Evolutionary conservation across 2,888 invertebrate species (phyloP).

Genomic region (Drosophila leonis): DNA sequence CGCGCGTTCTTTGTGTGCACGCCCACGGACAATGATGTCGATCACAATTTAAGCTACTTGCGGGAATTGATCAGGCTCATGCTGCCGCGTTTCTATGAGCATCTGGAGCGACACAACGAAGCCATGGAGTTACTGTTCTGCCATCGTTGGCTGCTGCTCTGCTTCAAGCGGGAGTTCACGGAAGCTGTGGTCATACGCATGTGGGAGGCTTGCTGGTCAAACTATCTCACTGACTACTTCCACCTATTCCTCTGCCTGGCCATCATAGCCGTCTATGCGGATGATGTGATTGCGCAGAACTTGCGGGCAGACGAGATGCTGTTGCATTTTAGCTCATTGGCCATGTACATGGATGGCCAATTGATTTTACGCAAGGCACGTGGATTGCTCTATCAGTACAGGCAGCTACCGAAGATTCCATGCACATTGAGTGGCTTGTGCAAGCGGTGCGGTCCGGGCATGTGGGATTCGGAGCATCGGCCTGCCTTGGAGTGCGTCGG

Average conservation of each 20-base stretch:
- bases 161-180: slow-evolving; percentile 96
- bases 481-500: slow-evolving; percentile 94
- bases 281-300: slow-evolving; percentile 96
- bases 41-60: slow-evolving; percentile 94
- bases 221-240: slow-evolving; percentile 98
- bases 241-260: slow-evolving; percentile 97
- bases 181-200: slow-evolving; percentile 94
- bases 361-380: slow-evolving; percentile 96
- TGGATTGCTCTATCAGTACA: slow-evolving; percentile 95
- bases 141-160: slow-evolving; percentile 97
- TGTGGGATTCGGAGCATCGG: slow-evolving; percentile 97
- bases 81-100: slow-evolving; percentile 95
- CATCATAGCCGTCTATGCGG: slow-evolving; percentile 96
- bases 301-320: slow-evolving; percentile 97
- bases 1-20: slow-evolving; percentile 97
- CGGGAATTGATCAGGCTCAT: slow-evolving; percentile 95
- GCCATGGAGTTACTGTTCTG: slow-evolving; percentile 96
- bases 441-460: slow-evolving; percentile 95
- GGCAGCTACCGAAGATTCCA: slow-evolving; percentile 94
- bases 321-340: slow-evolving; percentile 96
- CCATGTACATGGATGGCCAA: slow-evolving; percentile 98
- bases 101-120: slow-evolving; percentile 93
- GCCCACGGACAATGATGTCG: slow-evolving; percentile 97
- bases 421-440: slow-evolving; percentile 95
- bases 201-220: slow-evolving; percentile 99